A percentile compares a stretch with the other conserved stretches of the same genome.
Conservation (phyloP, 2,113 vertebrate genomes). For the Tragelaphus imberbis region DNA sequence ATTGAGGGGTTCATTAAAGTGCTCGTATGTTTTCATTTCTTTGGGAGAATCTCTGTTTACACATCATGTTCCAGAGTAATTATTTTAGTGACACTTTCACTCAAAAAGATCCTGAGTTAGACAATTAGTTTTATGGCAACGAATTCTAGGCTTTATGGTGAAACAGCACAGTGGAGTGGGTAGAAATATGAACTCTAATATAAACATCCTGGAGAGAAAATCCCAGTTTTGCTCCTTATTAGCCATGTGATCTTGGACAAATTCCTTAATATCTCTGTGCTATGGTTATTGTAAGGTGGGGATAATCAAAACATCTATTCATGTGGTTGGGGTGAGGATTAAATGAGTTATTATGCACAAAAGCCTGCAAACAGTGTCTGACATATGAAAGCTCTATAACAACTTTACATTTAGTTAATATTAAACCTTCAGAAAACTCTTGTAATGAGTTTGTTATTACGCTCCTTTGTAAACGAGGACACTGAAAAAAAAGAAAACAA, state of each 20-base stretch:
- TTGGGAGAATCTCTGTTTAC: background rate
- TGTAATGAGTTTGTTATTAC: background rate
- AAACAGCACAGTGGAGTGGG: background rate
- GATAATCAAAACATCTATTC: background rate
- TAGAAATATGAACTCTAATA: background rate
- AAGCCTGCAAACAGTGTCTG: background rate
- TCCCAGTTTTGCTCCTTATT: background rate
- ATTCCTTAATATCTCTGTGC: background rate
- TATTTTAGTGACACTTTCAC: background rate
- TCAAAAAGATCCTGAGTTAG: background rate
- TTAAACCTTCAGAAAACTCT: background rate
- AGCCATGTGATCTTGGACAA: background rate
- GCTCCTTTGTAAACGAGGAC: background rate
- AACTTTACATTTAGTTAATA: background rate
- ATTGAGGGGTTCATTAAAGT: background rate
- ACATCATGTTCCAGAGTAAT: background rate
- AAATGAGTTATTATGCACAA: background rate
- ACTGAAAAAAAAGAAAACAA: background rate
- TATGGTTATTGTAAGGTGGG: background rate
- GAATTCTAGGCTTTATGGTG: background rate
- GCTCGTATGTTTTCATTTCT: background rate
- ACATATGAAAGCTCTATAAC: background rate
- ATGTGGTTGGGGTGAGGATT: background rate
- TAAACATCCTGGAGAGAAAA: background rate
- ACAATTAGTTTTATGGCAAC: background rate